A percentile compares a stretch with the other conserved stretches of the same genome.
Evolutionary conservation across 2,113 vertebrate genomes (phyloP).

Genomic region (Reinhardtius hippoglossoides): DNA sequence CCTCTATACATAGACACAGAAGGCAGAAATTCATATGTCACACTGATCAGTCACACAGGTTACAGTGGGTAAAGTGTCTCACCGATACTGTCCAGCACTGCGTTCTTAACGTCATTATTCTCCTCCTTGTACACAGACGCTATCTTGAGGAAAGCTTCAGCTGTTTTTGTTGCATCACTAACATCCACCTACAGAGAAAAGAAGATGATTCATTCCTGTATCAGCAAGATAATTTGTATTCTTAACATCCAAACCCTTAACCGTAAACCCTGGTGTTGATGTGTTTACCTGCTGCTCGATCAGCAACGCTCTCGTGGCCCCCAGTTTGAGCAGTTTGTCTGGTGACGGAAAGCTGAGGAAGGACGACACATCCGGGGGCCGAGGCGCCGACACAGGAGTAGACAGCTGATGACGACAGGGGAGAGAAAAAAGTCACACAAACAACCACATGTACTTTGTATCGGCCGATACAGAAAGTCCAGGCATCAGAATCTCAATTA

Average conservation of each 20-base stretch:
- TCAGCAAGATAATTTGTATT: no score
- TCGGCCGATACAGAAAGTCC: no score
- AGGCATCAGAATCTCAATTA: no score
- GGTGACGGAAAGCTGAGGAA: slow-evolving; percentile 96
- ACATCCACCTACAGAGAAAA: slow-evolving; percentile 86
- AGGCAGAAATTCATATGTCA: background rate
- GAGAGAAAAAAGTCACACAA: background rate
- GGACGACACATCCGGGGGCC: slow-evolving; percentile 86
- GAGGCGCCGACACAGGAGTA: slow-evolving; percentile 79
- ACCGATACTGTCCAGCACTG: slow-evolving; percentile 84
- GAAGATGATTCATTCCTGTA: background rate
- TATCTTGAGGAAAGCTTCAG: slow-evolving; percentile 91
- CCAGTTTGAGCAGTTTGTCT: slow-evolving; percentile 92
- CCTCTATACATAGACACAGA: background rate
- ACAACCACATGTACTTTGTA: background rate
- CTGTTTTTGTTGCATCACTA: slow-evolving; percentile 87
- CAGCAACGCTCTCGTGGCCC: slow-evolving; percentile 86
- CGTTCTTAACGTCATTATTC: slow-evolving; percentile 83
- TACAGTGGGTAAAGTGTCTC: slow-evolving; percentile 32
- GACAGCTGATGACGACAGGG: slow-evolving; percentile 73
- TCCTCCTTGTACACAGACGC: slow-evolving; percentile 94
- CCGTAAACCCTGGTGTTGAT: no score
- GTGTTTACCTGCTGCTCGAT: slow-evolving; percentile 90
- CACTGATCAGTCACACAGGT: background rate
- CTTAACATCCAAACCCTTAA: no score